A percentile compares a stretch with the other conserved stretches of the same genome.
Evolutionary conservation across 2,113 vertebrate species (phyloP).

Genomic region (Ivindomyrus marchei): DNA sequence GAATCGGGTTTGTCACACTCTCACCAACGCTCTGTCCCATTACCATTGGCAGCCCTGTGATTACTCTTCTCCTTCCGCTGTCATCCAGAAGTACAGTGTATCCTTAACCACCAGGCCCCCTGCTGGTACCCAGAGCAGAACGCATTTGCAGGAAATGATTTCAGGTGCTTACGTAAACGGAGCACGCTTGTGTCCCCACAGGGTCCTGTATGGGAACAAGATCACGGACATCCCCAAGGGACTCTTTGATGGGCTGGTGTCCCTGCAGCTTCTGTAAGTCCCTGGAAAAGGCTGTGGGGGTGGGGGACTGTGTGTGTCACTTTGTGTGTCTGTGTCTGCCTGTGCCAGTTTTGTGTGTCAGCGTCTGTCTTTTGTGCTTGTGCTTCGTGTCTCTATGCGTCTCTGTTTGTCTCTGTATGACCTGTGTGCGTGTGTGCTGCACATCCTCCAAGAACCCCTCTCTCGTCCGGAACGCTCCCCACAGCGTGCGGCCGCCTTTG

Average conservation of each 20-base stretch:
- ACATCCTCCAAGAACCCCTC: background rate
- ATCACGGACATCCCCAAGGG: slow-evolving; percentile 94
- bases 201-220: slow-evolving; percentile 97
- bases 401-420: background rate
- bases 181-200: slow-evolving; percentile 51
- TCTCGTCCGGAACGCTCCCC: background rate
- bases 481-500: background rate
- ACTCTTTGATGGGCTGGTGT: slow-evolving; percentile 91
- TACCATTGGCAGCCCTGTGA: background rate
- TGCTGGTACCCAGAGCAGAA: background rate
- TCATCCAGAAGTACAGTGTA: background rate
- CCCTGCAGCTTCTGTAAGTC: slow-evolving; percentile 96
- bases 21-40: background rate
- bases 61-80: background rate
- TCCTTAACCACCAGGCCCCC: background rate
- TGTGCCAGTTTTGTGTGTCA: background rate
- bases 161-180: background rate
- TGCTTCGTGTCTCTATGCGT: background rate
- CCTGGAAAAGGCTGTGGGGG: background rate
- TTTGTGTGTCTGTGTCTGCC: background rate
- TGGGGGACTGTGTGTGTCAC: background rate
- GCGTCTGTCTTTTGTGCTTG: background rate
- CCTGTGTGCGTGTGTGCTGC: background rate
- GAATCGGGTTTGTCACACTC: background rate
- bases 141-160: background rate